phyloP scores from a whole-genome alignment of 2,888 invertebrate genomes.

The Drosophila paracracens region DNA sequence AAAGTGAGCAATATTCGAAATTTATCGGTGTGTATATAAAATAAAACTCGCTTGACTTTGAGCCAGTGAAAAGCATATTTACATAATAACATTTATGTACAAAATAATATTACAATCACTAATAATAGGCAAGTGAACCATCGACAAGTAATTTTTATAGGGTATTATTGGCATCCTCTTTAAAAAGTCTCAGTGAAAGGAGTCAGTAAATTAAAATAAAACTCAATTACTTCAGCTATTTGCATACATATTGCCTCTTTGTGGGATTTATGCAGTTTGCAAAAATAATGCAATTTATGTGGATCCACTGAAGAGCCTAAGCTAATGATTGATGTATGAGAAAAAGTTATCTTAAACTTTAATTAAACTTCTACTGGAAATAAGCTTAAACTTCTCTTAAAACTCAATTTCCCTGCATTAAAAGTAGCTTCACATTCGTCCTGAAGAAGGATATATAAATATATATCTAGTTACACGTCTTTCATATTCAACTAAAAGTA shows the following conservation, averaged over 20 bases:
- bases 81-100: background rate
- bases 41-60: background rate
- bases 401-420: background rate
- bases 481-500: background rate
- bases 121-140: background rate
- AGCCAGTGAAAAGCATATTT: background rate
- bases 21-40: background rate
- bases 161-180: background rate
- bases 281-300: conserved; percentile 1
- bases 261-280: conserved; percentile 1
- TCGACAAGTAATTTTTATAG: background rate
- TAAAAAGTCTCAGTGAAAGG: background rate
- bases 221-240: conserved; percentile 21
- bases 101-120: background rate
- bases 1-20: background rate
- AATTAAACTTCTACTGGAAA: background rate
- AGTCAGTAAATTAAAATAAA: conserved; percentile 4
- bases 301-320: background rate
- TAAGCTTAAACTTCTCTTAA: background rate
- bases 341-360: background rate
- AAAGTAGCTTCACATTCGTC: background rate
- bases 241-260: conserved; percentile 6
- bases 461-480: background rate
- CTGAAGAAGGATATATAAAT: background rate
- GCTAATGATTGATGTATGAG: background rate